phyloP scores from a whole-genome alignment of 1,140 invertebrate genomes.

The Diplogasteroides magnus region DNA sequence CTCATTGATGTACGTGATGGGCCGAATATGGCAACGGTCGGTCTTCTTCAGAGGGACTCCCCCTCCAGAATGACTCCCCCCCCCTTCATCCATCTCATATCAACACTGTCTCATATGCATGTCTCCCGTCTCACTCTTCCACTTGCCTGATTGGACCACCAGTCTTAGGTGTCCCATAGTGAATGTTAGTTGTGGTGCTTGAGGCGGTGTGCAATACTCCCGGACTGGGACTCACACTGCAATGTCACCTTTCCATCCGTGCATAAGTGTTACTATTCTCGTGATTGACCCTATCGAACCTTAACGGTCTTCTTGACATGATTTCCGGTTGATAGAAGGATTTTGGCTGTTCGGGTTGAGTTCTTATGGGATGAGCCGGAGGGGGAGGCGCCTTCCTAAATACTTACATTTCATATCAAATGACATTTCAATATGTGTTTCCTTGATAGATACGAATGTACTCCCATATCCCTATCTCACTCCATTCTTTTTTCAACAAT shows the following conservation, averaged over 20 bases:
- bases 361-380: constrained; percentile 16
- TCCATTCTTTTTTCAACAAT: too few species aligned
- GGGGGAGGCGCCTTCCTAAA: constrained; percentile 21
- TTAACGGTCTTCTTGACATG: constrained; percentile 8
- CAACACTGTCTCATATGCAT: too few species aligned
- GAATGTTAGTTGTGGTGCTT: background rate
- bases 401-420: too few species aligned
- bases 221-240: background rate
- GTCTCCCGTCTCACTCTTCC: too few species aligned
- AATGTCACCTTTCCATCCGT: background rate
- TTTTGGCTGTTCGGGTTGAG: constrained; percentile 11
- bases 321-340: constrained; percentile 39
- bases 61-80: too few species aligned
- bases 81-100: too few species aligned
- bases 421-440: too few species aligned
- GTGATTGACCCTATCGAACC: constrained; percentile 6
- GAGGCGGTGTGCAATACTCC: background rate
- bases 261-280: too few species aligned
- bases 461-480: too few species aligned
- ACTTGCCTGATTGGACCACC: background rate
- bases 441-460: too few species aligned
- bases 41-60: background rate
- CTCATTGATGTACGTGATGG: too few species aligned
- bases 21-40: constrained; percentile 1
- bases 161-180: background rate